Evolutionary conservation across 2,797 vertebrate species (phyloP).

Genomic region (Enteromius viviparus): DNA sequence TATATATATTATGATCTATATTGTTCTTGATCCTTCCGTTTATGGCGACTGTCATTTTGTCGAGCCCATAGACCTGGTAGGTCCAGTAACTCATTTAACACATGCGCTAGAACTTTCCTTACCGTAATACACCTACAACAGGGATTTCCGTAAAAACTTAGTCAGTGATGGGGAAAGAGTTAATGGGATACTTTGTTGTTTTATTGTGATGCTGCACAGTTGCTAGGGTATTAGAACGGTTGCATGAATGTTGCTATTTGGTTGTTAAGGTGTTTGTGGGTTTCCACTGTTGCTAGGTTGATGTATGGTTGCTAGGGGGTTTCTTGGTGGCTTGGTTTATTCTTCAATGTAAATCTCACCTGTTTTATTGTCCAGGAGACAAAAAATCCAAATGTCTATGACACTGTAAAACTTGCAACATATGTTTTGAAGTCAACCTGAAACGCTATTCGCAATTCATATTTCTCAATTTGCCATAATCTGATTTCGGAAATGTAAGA

Average conservation of each 20-base stretch:
- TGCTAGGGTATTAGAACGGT: not conserved
- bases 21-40: no score
- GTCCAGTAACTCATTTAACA: no score
- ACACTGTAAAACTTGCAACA: not conserved
- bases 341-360: not conserved
- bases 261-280: not conserved
- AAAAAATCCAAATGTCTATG: not conserved
- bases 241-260: not conserved
- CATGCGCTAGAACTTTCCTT: no score
- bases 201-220: no score
- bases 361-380: not conserved
- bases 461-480: not conserved
- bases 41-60: no score
- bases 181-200: no score
- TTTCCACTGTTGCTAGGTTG: not conserved
- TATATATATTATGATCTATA: no score
- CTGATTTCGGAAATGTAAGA: not conserved
- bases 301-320: not conserved
- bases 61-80: no score
- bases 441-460: not conserved
- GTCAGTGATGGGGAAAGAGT: no score
- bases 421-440: not conserved
- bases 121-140: no score
- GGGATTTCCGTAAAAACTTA: no score
- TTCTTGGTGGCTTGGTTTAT: not conserved